These are phyloP conservation scores for Hippolais icterina DNA, from an alignment of 2,113 vertebrate species.

Conservation along the genomic window DNA sequence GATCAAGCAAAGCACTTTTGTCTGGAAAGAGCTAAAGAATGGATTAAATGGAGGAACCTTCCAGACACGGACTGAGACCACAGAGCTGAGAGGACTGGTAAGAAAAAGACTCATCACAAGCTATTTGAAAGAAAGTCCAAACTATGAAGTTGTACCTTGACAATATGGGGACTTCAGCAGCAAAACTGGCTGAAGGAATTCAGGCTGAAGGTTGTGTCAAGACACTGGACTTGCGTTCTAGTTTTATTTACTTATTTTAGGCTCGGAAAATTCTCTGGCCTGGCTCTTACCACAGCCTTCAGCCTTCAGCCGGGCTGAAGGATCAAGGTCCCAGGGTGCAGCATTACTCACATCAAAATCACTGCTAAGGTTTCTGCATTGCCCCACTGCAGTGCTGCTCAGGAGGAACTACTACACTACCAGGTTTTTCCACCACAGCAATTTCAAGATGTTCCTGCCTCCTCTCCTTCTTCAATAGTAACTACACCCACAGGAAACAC, in stretches of 20 bases:
- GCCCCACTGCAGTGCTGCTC: not conserved
- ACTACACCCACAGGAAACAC: constrained; percentile 3
- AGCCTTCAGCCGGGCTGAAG: not conserved
- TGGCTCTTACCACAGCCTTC: not conserved
- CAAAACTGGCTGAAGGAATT: not conserved
- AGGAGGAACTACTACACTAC: not conserved
- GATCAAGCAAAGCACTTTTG: not conserved
- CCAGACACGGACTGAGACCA: not conserved
- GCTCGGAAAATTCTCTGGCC: not conserved
- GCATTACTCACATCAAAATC: not conserved
- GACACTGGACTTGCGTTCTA: fast-evolving
- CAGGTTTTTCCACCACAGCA: not conserved
- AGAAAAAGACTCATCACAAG: not conserved
- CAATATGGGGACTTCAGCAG: not conserved
- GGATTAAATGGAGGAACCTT: not conserved
- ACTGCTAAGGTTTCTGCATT: not conserved
- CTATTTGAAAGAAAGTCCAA: not conserved
- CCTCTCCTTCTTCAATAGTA: not conserved
- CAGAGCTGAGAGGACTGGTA: not conserved
- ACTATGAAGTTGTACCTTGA: not conserved
- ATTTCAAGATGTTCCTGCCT: not conserved
- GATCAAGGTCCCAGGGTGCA: fast-evolving
- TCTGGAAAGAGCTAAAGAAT: not conserved
- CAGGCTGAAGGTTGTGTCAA: not conserved
- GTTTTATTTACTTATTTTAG: not conserved